phyloP scores from a whole-genome alignment of 2,797 vertebrate genomes.

The Heterohyrax brucei region DNA sequence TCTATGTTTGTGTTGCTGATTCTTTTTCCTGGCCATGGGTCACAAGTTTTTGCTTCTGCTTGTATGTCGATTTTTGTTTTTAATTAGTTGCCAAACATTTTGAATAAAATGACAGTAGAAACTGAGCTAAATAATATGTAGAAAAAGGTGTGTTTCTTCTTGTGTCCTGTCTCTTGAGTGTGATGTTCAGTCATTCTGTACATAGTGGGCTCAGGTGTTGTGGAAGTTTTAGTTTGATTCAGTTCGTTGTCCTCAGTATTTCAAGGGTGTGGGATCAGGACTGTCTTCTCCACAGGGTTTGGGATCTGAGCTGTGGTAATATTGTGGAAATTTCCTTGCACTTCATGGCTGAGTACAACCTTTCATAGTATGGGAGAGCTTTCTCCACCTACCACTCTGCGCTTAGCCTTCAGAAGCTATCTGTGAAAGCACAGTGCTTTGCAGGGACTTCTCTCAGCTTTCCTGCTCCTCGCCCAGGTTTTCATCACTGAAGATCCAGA shows the following conservation, averaged over 20 bases:
- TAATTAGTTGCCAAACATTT: neutral
- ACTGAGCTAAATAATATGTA: neutral
- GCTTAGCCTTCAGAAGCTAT: neutral
- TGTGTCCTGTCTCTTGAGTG: neutral
- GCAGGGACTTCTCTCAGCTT: neutral
- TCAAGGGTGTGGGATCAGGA: neutral
- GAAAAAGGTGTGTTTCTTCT: neutral
- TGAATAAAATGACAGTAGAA: neutral
- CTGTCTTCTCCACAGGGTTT: neutral
- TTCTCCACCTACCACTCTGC: neutral
- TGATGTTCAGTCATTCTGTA: neutral
- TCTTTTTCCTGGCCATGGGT: constrained; percentile 13
- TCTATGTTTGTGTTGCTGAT: neutral
- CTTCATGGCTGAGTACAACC: neutral
- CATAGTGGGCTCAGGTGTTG: neutral
- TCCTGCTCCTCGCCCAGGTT: neutral
- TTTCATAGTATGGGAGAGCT: neutral
- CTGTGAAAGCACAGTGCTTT: neutral
- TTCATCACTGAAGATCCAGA: neutral
- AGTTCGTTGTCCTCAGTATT: neutral
- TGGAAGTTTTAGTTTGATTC: neutral
- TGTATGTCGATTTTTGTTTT: neutral
- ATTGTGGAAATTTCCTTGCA: neutral
- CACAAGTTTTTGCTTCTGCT: neutral
- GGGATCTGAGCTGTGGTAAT: neutral